A percentile compares a stretch with the other conserved stretches of the same genome.
These are phyloP conservation scores for Elephas maximus DNA, from an alignment of 2,113 vertebrate genomes.

Conservation along the genomic window DNA sequence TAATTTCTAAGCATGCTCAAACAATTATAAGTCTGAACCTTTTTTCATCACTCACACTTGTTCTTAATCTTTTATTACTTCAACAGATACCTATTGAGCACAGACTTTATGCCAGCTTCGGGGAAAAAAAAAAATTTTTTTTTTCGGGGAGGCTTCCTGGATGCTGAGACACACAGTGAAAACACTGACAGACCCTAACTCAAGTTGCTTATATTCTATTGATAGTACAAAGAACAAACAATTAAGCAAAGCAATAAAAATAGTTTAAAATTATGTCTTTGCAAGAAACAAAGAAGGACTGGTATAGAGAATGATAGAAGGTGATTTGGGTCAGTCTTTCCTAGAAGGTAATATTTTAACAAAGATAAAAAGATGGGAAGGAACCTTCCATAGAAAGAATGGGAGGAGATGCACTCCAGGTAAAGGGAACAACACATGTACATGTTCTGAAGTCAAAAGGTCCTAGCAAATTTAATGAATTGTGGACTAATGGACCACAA, in stretches of 20 bases:
- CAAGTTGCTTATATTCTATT: neutral
- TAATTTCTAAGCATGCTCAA: neutral
- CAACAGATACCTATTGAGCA: neutral
- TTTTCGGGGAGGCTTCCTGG: neutral
- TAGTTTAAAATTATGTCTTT: neutral
- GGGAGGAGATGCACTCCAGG: neutral
- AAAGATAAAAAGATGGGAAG: neutral
- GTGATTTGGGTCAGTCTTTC: neutral
- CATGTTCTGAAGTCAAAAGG: neutral
- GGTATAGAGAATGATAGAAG: neutral
- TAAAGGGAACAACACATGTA: neutral
- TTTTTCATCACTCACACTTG: neutral
- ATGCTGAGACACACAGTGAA: neutral
- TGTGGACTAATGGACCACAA: neutral
- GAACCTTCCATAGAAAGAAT: neutral
- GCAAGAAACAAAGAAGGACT: neutral
- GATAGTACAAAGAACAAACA: constrained; percentile 19
- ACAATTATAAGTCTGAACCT: neutral
- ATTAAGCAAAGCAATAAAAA: constrained; percentile 7
- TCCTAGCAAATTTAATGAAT: neutral
- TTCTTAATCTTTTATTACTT: neutral
- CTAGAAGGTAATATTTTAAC: neutral
- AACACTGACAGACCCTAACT: neutral
- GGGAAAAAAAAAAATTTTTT: too few species aligned
- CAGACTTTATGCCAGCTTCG: neutral